Conservation (phyloP, 2,113 vertebrate genomes). For the Bujurquina vittata region DNA sequence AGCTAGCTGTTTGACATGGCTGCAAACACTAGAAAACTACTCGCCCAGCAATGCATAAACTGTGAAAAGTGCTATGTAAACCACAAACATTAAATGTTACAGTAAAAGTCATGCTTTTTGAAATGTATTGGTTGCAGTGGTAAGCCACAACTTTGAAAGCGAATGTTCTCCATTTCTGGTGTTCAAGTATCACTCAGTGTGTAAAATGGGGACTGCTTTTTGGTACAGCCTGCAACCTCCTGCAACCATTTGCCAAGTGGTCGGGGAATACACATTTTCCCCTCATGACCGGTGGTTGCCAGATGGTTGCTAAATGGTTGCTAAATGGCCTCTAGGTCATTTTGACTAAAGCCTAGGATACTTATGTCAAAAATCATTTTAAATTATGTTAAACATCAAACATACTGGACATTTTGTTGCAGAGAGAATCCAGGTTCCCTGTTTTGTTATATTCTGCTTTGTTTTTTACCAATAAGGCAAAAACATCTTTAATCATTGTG, state of each 20-base stretch:
- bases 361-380: constrained; percentile 3
- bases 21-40: not conserved
- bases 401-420: not conserved
- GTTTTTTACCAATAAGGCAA: constrained; percentile 46
- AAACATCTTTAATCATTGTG: constrained; percentile 51
- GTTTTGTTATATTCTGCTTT: not conserved
- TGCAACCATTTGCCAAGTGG: not conserved
- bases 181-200: not conserved
- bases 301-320: constrained; percentile 5
- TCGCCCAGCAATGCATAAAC: not conserved
- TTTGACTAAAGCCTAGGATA: not conserved
- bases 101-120: not conserved
- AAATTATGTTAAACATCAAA: not conserved
- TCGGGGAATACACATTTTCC: not conserved
- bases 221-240: not conserved
- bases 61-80: not conserved
- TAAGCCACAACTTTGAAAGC: not conserved
- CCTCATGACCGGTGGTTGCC: not conserved
- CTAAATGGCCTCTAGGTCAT: not conserved
- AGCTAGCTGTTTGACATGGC: not conserved
- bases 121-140: not conserved
- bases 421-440: not conserved
- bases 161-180: not conserved
- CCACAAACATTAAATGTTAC: not conserved
- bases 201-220: not conserved